Conservation (phyloP, 2,113 vertebrate species). For the Notiomystis cincta region DNA sequence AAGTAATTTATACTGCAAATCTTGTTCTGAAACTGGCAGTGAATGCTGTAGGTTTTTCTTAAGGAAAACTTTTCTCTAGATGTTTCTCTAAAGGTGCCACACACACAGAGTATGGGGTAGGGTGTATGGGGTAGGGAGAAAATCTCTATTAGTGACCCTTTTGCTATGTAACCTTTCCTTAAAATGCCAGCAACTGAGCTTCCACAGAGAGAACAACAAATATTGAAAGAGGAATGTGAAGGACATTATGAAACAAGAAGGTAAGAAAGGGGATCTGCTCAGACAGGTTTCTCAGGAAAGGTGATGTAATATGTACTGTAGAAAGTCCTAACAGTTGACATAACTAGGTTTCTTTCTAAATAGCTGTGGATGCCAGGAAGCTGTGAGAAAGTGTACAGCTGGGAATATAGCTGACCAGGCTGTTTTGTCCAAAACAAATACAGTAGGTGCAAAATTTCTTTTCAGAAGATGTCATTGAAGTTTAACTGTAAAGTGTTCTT, state of each 20-base stretch:
- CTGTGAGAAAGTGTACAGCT: not conserved
- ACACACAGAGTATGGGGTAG: not conserved
- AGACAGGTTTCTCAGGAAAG: constrained; percentile 39
- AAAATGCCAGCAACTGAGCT: not conserved
- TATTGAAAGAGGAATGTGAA: constrained; percentile 22
- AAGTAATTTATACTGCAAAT: not conserved
- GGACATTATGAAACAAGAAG: constrained; percentile 17
- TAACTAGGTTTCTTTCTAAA: constrained; percentile 6
- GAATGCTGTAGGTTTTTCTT: not conserved
- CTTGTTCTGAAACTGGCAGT: not conserved
- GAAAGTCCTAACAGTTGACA: constrained; percentile 26
- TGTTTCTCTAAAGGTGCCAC: not conserved
- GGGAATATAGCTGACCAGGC: not conserved
- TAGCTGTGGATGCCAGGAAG: not conserved
- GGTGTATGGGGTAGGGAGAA: not conserved
- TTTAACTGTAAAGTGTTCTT: not conserved
- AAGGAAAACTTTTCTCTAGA: not conserved
- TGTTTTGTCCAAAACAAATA: not conserved
- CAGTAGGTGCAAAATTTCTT: not conserved
- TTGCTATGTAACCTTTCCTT: constrained; percentile 36
- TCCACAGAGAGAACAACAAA: constrained; percentile 9
- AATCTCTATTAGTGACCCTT: not conserved
- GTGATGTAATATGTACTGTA: constrained; percentile 42
- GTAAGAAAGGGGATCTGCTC: constrained; percentile 31
- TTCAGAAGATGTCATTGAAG: not conserved